Base-by-base conservation (phyloP, 2,888 invertebrate species). In the Hirtodrosophila trivittata region DNA sequence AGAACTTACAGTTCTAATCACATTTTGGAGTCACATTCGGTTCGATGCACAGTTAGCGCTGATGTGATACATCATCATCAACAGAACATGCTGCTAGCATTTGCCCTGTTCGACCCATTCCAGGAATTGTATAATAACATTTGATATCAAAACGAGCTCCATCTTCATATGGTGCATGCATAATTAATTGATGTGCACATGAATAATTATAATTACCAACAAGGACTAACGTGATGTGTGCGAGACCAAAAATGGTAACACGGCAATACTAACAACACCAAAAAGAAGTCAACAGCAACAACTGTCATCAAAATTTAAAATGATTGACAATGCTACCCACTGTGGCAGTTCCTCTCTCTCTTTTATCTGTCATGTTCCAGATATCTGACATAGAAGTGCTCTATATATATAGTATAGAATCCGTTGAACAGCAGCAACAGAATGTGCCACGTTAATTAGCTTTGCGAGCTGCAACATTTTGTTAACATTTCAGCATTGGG, bases 201-300 rank as follows among this genome's bases (percentile, higher is more conserved):
- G 75, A 80, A 82, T 80, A 77, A 80, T 82, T 82, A 65, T 83
- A 80, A 82, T 72, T 83, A 75, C 51, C 47, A 47, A 52, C 67
- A 50, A 59, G 77, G 49, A 58, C 59, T 64, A 84, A 72, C 63
- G 63, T 51, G 46, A 21, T 42, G 42, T 21, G 5, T 45, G 50
- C 39, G 26, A 2, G 2, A 21, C 49, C 49, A 35, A 39, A 33
- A 25, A 39, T 9, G 46, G 32, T 14, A 38, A 45, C 45, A 39
- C 5, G 42, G 32, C 37, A 49, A 41, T 16, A 49, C 21, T 28
- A 21, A 26, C 12, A 38, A 32, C 35, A 28, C 4, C 26, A 39
- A 41, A 16, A 45, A 26, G 8, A 33, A 21, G 50, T 28, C 26
- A 37, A 46, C 13, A 45, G 18, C 25, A 37, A 33, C 16, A 51